Conservation (phyloP, 1,140 invertebrate species). For the Caenorhabditis briggsae region DNA sequence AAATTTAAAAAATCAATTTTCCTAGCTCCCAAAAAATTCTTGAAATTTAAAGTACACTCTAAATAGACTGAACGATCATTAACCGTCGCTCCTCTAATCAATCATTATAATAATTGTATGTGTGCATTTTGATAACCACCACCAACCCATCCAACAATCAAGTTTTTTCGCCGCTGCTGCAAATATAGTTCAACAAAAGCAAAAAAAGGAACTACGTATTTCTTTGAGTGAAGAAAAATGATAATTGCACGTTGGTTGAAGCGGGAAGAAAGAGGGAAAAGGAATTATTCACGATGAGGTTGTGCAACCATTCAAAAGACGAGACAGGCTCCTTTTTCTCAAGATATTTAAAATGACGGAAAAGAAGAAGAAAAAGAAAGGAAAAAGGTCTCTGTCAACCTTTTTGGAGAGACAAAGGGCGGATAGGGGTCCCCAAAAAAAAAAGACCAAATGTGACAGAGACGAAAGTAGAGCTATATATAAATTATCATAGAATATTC, state of each 20-base stretch:
- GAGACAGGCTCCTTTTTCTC: neutral
- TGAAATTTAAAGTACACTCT: no score
- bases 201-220: constrained; percentile 1
- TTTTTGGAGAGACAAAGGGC: no score
- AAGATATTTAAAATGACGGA: constrained; percentile 4
- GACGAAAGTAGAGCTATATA: no score
- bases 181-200: neutral
- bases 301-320: constrained; percentile 19
- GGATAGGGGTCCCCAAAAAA: no score
- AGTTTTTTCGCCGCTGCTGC: neutral
- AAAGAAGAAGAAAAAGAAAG: no score
- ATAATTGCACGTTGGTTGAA: constrained; percentile 28
- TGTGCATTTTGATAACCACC: constrained; percentile 4
- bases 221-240: neutral
- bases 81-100: neutral
- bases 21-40: no score
- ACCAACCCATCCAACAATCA: neutral
- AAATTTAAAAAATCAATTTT: no score
- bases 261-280: constrained; percentile 5
- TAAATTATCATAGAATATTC: no score
- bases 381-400: no score
- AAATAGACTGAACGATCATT: neutral
- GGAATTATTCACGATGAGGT: constrained; percentile 33
- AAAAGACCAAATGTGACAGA: no score
- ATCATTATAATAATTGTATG: neutral